Evolutionary conservation across 2,113 vertebrate genomes (phyloP).

Genomic region (Mormyrus lacerda): DNA sequence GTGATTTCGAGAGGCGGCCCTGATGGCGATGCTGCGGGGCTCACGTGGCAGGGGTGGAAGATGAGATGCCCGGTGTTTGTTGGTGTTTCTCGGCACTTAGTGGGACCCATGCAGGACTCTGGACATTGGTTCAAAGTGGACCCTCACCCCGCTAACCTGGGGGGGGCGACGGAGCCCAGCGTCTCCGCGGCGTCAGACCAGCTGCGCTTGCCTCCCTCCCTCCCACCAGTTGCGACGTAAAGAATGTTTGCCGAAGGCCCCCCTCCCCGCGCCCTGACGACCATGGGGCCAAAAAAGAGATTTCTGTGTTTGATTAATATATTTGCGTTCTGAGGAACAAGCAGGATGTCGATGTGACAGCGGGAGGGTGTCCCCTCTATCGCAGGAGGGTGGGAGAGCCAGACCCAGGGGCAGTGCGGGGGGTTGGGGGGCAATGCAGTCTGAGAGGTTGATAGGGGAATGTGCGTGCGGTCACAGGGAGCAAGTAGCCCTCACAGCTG

Average conservation of each 20-base stretch:
- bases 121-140: slow-evolving; percentile 1
- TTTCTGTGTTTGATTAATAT: slow-evolving; percentile 58
- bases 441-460: neutral
- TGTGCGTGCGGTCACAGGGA: neutral
- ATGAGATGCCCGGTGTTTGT: slow-evolving; percentile 10
- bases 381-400: slow-evolving; percentile 30
- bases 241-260: neutral
- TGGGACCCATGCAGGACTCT: neutral
- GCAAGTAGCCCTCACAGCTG: neutral
- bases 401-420: neutral
- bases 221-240: neutral
- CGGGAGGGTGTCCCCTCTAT: slow-evolving; percentile 54
- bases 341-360: slow-evolving; percentile 27
- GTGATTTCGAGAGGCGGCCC: neutral
- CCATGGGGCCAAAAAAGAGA: slow-evolving; percentile 39
- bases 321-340: slow-evolving; percentile 57
- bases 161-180: neutral
- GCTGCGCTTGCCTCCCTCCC: neutral
- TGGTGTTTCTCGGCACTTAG: neutral
- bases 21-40: neutral
- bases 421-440: neutral
- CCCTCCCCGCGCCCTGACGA: slow-evolving; percentile 20
- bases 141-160: neutral
- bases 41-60: neutral
- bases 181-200: neutral